Conservation (phyloP, 2,797 vertebrate species). For the Parauchenoglanis punctatus region DNA sequence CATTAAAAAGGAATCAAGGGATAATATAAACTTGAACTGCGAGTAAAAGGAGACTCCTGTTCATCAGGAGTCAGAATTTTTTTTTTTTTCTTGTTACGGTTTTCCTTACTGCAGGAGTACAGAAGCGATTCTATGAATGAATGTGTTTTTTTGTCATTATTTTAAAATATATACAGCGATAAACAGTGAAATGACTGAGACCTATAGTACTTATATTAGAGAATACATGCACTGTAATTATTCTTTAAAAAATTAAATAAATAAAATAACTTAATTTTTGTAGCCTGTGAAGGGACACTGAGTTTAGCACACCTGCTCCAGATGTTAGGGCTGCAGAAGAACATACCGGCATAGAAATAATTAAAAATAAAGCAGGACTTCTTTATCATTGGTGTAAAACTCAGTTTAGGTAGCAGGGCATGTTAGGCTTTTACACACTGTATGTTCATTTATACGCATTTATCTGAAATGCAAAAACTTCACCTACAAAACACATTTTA, state of each 20-base stretch:
- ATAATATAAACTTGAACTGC: conserved; percentile 51
- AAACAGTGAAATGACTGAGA: background rate
- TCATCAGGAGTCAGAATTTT: conserved; percentile 7
- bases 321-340: background rate
- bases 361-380: background rate
- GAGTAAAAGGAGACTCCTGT: conserved; percentile 45
- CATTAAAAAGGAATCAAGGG: conserved; percentile 57
- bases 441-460: background rate
- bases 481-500: background rate
- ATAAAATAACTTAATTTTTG: too few species aligned
- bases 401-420: background rate
- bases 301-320: too few species aligned
- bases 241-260: background rate
- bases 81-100: background rate
- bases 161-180: background rate
- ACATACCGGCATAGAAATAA: background rate
- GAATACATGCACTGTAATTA: background rate
- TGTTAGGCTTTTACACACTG: background rate
- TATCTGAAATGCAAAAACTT: background rate
- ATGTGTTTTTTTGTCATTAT: background rate
- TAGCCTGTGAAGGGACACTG: too few species aligned
- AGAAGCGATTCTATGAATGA: background rate
- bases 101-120: background rate
- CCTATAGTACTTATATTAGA: background rate
- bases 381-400: background rate